Evolutionary conservation across 1,140 invertebrate species (phyloP).

Genomic region (Neotoxoptera formosana): DNA sequence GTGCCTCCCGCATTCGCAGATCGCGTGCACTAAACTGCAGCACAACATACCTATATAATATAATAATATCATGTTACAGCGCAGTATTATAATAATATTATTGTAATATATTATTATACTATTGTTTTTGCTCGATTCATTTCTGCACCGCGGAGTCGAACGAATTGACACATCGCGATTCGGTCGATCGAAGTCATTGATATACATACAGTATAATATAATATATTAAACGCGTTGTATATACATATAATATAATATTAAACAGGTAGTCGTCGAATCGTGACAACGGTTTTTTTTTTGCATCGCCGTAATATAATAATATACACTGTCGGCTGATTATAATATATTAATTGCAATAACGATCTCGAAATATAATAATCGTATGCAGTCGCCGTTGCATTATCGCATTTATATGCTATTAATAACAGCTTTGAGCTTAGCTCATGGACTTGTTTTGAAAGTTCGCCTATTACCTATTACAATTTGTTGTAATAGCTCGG

Average conservation of each 20-base stretch:
- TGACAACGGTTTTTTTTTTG: neutral
- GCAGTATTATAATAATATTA: no score
- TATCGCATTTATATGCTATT: neutral
- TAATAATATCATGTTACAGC: no score
- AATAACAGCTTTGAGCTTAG: neutral
- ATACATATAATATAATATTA: neutral
- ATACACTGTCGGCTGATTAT: neutral
- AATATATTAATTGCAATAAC: neutral
- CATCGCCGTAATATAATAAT: neutral
- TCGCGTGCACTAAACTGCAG: neutral
- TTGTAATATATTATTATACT: neutral
- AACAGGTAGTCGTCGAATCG: neutral
- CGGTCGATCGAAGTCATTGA: neutral
- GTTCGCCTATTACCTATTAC: neutral
- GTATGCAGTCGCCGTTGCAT: neutral
- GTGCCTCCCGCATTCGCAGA: neutral
- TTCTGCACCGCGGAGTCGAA: neutral
- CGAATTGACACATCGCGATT: constrained; percentile 13
- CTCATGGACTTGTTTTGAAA: neutral
- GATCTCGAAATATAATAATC: neutral
- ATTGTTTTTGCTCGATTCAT: neutral
- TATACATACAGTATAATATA: neutral
- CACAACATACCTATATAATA: neutral
- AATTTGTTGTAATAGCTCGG: neutral
- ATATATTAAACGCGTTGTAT: no score